These are phyloP conservation scores for Eristalis tenax DNA, from an alignment of 2,888 invertebrate species.

Conservation along the genomic window DNA sequence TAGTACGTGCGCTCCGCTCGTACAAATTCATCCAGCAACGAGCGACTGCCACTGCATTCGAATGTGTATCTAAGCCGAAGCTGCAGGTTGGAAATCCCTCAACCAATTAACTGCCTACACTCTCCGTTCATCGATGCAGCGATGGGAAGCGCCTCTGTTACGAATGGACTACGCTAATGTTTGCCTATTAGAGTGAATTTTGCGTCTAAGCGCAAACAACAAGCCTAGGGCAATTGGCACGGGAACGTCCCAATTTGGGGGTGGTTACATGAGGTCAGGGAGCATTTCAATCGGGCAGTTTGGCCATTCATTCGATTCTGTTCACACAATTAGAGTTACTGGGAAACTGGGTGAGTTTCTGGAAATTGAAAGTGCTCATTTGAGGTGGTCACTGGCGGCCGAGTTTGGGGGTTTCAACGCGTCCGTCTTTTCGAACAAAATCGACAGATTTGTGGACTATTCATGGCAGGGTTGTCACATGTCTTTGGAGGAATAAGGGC, in stretches of 20 bases:
- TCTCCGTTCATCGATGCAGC: not conserved
- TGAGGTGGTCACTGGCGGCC: not conserved
- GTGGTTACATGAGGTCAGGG: not conserved
- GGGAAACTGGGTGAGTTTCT: not conserved
- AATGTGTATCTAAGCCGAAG: conserved; percentile 19
- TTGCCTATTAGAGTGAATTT: conserved; percentile 38
- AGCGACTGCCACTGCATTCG: not conserved
- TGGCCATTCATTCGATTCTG: not conserved
- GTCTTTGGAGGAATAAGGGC: no score
- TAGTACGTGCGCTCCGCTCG: conserved; percentile 45
- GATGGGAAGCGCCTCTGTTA: not conserved
- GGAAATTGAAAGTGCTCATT: not conserved
- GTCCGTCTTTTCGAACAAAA: not conserved
- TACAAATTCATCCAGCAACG: not conserved
- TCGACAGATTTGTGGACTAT: no score
- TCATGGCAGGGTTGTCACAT: no score
- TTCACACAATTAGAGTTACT: not conserved
- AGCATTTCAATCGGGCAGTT: not conserved
- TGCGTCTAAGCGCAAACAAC: conserved; percentile 8
- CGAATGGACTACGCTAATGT: conserved; percentile 11
- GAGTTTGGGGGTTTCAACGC: no score
- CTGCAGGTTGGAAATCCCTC: conserved; percentile 32
- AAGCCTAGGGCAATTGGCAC: not conserved
- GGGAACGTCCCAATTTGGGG: not conserved
- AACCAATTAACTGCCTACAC: not conserved